Conservation (phyloP, 2,888 invertebrate genomes). For the Agonopterix heracliana region DNA sequence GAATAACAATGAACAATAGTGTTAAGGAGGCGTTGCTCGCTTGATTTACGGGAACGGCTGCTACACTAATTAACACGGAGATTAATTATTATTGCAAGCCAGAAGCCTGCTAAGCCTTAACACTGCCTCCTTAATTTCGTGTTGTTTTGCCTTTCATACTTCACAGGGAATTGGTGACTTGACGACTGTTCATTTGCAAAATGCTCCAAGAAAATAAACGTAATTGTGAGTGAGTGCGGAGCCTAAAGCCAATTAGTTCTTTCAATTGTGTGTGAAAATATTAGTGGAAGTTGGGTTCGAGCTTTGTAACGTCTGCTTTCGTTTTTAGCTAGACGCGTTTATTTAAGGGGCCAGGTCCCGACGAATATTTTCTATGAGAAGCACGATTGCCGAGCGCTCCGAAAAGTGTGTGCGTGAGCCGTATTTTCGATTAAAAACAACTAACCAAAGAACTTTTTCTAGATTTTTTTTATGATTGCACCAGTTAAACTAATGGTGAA, state of each 20-base stretch:
- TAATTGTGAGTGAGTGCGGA: background rate
- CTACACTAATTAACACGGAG: conserved; percentile 60
- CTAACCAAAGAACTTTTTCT: too few relatives aligned
- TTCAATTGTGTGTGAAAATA: too few relatives aligned
- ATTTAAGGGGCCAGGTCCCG: too few relatives aligned
- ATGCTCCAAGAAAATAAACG: background rate
- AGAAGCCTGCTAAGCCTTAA: conserved; percentile 31
- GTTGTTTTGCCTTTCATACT: conserved; percentile 17
- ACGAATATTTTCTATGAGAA: too few relatives aligned
- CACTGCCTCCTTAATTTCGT: conserved; percentile 30
- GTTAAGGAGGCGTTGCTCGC: conserved; percentile 20
- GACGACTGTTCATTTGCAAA: conserved; percentile 1
- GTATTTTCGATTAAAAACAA: too few relatives aligned
- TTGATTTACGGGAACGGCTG: conserved; percentile 47
- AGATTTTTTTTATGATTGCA: too few relatives aligned
- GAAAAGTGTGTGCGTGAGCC: too few relatives aligned
- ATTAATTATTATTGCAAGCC: conserved; percentile 65
- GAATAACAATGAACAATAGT: conserved; percentile 27
- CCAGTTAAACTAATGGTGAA: too few relatives aligned
- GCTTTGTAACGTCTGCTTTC: too few relatives aligned
- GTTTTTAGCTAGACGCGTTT: too few relatives aligned
- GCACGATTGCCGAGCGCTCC: too few relatives aligned
- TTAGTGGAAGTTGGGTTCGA: too few relatives aligned
- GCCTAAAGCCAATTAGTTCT: background rate
- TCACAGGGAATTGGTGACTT: conserved; percentile 8